Evolutionary conservation across 2,113 vertebrate species (phyloP), one percentile per base, ranked within the genome.

Genomic region (Mohoua ochrocephala): DNA sequence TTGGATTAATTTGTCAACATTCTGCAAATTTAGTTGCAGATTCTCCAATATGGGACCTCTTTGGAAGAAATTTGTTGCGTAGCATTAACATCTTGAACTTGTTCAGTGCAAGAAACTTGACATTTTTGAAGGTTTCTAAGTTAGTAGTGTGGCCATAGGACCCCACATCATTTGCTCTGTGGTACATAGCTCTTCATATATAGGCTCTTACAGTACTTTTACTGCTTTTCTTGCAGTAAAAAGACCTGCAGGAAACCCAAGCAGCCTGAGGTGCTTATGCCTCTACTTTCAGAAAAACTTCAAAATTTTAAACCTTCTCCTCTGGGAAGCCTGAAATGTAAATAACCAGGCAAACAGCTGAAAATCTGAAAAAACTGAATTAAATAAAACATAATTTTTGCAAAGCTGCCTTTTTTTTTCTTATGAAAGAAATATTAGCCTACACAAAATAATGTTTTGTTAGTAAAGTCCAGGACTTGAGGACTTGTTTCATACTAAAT

Each of bases 101-200:
- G 16, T 84, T 76, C 33, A 45, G 45, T 60, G 35, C 35, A 60
- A 84, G 45, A 71, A 65, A 52, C 15, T 15, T 64, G 41, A 56
- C 68, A 26, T 44, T 84, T 79, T 19, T 45, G 22, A 50, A 76
- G 22, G 30, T 60, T 87, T 56, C 37, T 37, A 1, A 35, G 22
- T 80, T 35, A 45, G 37, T 27, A 44, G 24, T 0, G 0, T 39
- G 45, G 27, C 52, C 23, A 2, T 7, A 54, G n/a, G n/a, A 59
- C 45, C 39, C 52, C 45, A 11, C 14, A 20, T 87, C 12, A 42
- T 42, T 41, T 50, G 5, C 41, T 60, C 23, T 35, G 44, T 31
- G 21, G 24, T 82, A 49, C 4, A 5, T n/a, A 63, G n/a, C 35
- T 77, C 28, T 78, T 64, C 14, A 23, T 28, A 27, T 19, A 7